These are phyloP conservation scores for Aratinga solstitialis DNA, from an alignment of 2,797 vertebrate genomes.

Conservation along the genomic window DNA sequence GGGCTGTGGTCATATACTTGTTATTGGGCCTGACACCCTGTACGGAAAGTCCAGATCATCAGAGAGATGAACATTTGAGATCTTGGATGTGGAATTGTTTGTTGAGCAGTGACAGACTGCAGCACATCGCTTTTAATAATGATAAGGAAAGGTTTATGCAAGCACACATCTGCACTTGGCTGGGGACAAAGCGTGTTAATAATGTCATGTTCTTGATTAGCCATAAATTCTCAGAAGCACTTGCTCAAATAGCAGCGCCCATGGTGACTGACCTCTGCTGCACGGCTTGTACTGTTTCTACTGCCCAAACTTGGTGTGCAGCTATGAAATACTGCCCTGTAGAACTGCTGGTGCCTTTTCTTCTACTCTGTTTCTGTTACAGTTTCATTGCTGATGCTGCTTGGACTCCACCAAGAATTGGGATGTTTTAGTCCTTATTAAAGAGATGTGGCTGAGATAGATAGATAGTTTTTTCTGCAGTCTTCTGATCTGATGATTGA, in stretches of 20 bases:
- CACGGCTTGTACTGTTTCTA: not conserved
- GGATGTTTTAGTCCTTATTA: not conserved
- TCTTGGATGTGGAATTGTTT: conserved; percentile 18
- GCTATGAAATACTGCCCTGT: not conserved
- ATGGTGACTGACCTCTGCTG: not conserved
- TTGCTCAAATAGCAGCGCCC: not conserved
- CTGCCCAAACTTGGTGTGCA: not conserved
- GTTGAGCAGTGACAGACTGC: not conserved
- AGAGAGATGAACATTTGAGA: not conserved
- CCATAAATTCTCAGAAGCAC: not conserved
- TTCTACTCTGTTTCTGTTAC: not conserved
- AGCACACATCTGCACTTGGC: conserved; percentile 27
- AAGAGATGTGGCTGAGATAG: not conserved
- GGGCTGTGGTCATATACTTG: not conserved
- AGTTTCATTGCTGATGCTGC: not conserved
- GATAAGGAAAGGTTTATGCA: conserved; percentile 41
- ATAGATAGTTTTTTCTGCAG: not conserved
- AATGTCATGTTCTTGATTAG: not conserved
- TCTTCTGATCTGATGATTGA: not conserved
- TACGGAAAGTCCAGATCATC: not conserved
- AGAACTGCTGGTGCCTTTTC: not conserved
- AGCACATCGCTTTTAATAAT: not conserved
- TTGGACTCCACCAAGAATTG: not conserved
- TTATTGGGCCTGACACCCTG: not conserved
- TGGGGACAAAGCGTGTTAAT: not conserved